A percentile compares a stretch with the other conserved stretches of the same genome.
Evolutionary conservation across 2,888 invertebrate genomes (phyloP).

Genomic region (Brachyopa scutellaris): DNA sequence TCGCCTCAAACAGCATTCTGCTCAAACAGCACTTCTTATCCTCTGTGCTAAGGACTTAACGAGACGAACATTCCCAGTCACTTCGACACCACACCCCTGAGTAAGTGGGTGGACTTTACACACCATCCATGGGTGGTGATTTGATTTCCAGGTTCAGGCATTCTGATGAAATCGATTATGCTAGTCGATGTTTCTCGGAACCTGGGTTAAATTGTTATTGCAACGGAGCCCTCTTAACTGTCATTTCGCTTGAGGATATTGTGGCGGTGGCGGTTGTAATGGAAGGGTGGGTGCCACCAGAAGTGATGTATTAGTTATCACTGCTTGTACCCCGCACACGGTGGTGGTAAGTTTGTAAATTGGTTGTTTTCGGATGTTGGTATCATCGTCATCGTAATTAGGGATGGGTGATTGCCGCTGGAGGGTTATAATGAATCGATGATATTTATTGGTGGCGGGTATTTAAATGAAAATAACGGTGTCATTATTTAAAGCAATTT

Average conservation of each 20-base stretch:
- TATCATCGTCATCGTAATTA: conserved; percentile 2
- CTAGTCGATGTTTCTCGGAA: conserved; percentile 26
- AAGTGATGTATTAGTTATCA: conserved; percentile 11
- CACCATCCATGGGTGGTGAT: conserved; percentile 29
- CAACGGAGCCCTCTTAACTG: conserved; percentile 6
- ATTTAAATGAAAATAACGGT: background rate
- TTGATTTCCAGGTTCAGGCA: conserved; percentile 39
- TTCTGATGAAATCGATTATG: conserved; percentile 42
- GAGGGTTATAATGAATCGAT: conserved; percentile 26
- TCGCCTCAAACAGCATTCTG: conserved; percentile 10
- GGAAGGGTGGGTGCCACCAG: too few relatives aligned
- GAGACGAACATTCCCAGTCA: conserved; percentile 13
- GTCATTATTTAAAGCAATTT: conserved; percentile 35
- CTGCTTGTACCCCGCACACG: background rate
- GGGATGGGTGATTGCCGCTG: background rate
- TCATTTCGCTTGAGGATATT: background rate
- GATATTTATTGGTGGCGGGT: conserved; percentile 27
- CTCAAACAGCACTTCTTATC: conserved; percentile 6
- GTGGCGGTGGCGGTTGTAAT: background rate
- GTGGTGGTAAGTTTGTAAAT: conserved; percentile 31
- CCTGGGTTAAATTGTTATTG: conserved; percentile 61
- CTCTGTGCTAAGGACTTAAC: background rate
- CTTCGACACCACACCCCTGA: too few relatives aligned
- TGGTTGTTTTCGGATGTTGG: conserved; percentile 2
- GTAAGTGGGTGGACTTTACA: background rate